Evolutionary conservation across 2,888 invertebrate species (phyloP).

Genomic region (Nymphalis urticae): DNA sequence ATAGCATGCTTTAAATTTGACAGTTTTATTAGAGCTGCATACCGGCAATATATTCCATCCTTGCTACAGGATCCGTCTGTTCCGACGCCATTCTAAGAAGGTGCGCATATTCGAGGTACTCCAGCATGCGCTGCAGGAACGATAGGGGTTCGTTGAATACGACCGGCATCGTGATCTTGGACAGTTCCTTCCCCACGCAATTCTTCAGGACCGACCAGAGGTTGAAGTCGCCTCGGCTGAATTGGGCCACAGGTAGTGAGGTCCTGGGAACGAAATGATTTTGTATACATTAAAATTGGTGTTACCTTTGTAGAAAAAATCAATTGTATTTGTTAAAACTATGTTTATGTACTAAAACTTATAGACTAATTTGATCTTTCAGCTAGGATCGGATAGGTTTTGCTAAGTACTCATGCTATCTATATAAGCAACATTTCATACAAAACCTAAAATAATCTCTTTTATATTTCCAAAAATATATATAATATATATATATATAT

Average conservation of each 20-base stretch:
- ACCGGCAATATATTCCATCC: conserved; percentile 84
- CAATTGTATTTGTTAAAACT: neutral
- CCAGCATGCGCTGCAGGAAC: conserved; percentile 96
- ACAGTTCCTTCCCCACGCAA: conserved; percentile 95
- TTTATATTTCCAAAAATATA: no score
- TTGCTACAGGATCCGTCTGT: conserved; percentile 88
- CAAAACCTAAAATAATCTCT: no score
- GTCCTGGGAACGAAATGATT: conserved; percentile 74
- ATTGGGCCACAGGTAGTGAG: conserved; percentile 87
- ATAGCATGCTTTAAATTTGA: neutral
- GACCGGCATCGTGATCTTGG: conserved; percentile 98
- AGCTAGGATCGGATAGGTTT: no score
- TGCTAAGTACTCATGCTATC: no score
- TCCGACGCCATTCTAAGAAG: conserved; percentile 88
- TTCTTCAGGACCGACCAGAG: conserved; percentile 95
- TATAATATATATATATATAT: no score
- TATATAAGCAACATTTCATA: no score
- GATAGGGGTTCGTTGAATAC: conserved; percentile 97
- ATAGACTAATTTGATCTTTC: no score
- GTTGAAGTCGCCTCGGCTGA: conserved; percentile 90
- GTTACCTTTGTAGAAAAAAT: neutral
- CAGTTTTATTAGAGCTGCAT: neutral
- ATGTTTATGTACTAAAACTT: no score
- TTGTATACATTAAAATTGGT: neutral
- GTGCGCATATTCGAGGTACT: conserved; percentile 95